Evolutionary conservation across 1,140 invertebrate genomes (phyloP).

Genomic region (Drosophila lacteicornis): DNA sequence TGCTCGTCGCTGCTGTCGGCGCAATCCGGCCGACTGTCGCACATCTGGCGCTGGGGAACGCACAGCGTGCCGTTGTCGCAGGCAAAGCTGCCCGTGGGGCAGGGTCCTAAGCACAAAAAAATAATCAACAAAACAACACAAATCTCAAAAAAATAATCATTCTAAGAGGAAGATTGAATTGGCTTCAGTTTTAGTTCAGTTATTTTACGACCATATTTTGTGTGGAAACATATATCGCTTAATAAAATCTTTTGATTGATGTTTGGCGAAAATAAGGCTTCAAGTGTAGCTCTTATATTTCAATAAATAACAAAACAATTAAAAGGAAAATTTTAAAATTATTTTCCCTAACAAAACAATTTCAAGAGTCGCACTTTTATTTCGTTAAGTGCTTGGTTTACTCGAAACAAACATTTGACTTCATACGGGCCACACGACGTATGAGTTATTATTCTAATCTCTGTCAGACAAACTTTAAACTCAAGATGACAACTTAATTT

Average conservation of each 20-base stretch:
- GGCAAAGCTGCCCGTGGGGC: conserved; percentile 88
- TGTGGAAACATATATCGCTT: neutral
- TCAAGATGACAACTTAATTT: conserved; percentile 29
- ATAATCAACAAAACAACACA: conserved; percentile 23
- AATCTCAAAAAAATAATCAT: conserved; percentile 26
- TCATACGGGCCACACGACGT: conserved; percentile 23
- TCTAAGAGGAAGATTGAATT: conserved; percentile 8
- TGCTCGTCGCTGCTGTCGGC: conserved; percentile 88
- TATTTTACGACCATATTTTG: neutral
- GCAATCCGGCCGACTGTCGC: conserved; percentile 89
- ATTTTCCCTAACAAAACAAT: neutral
- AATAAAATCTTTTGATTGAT: neutral
- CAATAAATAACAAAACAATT: neutral
- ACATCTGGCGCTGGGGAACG: conserved; percentile 88
- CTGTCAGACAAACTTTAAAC: conserved; percentile 40
- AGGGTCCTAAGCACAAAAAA: conserved; percentile 82
- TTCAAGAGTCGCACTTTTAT: neutral
- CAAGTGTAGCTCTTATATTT: neutral
- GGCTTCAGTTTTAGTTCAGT: neutral
- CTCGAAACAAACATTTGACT: neutral
- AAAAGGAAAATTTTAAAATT: neutral
- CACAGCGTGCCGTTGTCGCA: conserved; percentile 90
- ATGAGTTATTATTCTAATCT: conserved; percentile 63
- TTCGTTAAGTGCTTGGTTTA: neutral
- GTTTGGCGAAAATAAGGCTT: too few species aligned